These are phyloP conservation scores for Akabosia matsudoensis DNA, from an alignment of 1,140 invertebrate species.

Conservation along the genomic window DNA sequence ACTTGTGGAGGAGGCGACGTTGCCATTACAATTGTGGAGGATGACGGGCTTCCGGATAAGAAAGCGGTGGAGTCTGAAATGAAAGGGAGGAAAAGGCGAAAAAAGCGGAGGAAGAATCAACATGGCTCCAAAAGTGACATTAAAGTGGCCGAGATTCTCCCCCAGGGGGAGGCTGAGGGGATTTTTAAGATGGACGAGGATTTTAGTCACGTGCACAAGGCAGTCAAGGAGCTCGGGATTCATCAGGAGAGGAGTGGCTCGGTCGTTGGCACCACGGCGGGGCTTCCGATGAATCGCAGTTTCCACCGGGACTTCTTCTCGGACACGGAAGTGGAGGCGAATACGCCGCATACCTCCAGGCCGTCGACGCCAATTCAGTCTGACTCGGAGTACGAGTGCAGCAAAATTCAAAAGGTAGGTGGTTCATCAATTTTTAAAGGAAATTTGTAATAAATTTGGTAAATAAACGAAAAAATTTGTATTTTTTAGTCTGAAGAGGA, in stretches of 20 bases:
- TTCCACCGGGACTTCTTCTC: conserved; percentile 47
- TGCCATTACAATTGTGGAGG: not conserved
- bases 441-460: no score
- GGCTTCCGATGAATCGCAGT: conserved; percentile 36
- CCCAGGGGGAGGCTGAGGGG: conserved; percentile 25
- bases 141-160: conserved; percentile 15
- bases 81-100: conserved; percentile 43
- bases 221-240: not conserved
- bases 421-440: not conserved
- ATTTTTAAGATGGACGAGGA: conserved; percentile 48
- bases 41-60: not conserved
- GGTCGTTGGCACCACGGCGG: not conserved
- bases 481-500: conserved; percentile 44
- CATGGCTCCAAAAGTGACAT: conserved; percentile 45
- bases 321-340: conserved; percentile 44
- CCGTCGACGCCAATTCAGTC: conserved; percentile 81
- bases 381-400: conserved; percentile 86
- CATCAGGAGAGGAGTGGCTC: conserved; percentile 14
- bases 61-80: conserved; percentile 9
- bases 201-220: conserved; percentile 9
- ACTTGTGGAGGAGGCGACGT: not conserved
- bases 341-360: conserved; percentile 64
- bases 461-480: not conserved
- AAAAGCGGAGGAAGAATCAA: conserved; percentile 43
- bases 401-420: conserved; percentile 45